Conservation (phyloP, 35 echinoderm and acorn worm genomes). For the Strongylocentrotus purpuratus region DNA sequence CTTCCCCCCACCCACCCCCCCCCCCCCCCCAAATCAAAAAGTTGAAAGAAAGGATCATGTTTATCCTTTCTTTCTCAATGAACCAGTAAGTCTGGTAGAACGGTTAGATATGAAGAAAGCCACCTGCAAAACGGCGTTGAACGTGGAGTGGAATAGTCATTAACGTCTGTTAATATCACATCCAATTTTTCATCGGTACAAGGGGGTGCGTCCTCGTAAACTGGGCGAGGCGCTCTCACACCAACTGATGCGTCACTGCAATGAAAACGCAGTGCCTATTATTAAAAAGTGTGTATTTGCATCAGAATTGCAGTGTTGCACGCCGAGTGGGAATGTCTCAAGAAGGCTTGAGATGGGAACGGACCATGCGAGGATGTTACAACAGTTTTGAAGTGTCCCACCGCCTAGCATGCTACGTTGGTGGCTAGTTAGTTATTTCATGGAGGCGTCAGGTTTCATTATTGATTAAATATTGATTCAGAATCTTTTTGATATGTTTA, state of each 20-base stretch:
- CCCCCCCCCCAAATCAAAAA: background rate
- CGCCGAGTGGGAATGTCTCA: background rate
- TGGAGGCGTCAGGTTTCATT: background rate
- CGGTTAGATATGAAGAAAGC: background rate
- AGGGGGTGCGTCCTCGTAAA: background rate
- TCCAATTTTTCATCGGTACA: background rate
- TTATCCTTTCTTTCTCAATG: background rate
- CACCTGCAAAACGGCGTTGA: background rate
- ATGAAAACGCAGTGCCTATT: background rate
- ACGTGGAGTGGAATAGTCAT: background rate
- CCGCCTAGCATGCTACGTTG: background rate
- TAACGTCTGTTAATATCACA: conserved; percentile 18
- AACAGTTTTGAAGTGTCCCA: no score
- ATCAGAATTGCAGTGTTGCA: background rate
- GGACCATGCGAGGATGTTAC: background rate
- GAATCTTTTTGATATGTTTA: no score
- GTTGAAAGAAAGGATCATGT: background rate
- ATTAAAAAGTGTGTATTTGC: background rate
- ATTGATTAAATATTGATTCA: background rate
- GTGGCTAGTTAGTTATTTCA: background rate
- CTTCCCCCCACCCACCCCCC: no score
- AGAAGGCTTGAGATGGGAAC: background rate
- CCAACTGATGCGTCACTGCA: background rate
- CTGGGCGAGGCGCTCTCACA: background rate
- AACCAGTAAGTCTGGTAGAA: background rate